These are phyloP conservation scores for Siphamia tubifer DNA, from an alignment of 2,113 vertebrate genomes.

Conservation along the genomic window DNA sequence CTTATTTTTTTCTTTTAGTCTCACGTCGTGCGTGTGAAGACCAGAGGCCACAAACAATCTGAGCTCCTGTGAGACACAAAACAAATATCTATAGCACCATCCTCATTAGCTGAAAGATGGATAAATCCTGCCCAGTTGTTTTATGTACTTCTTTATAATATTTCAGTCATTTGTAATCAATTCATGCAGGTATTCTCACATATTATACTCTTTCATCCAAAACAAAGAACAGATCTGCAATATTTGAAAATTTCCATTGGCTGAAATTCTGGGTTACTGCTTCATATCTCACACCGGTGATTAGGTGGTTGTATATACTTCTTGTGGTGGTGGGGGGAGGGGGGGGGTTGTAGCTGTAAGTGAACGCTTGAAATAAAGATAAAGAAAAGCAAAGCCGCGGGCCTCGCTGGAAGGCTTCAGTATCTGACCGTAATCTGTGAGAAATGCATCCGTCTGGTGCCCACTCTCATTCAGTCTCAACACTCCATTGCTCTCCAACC, in stretches of 20 bases:
- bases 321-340: neutral
- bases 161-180: neutral
- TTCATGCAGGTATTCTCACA: neutral
- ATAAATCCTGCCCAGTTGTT: neutral
- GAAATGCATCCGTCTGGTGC: constrained; percentile 10
- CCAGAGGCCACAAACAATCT: neutral
- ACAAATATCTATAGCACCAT: neutral
- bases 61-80: neutral
- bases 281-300: neutral
- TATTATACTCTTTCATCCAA: neutral
- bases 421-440: constrained; percentile 17
- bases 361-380: constrained; percentile 17
- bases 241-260: neutral
- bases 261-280: neutral
- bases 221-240: neutral
- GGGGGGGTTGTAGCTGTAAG: neutral
- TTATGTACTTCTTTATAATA: neutral
- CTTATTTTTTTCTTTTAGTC: neutral
- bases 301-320: neutral
- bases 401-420: neutral
- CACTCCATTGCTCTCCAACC: neutral
- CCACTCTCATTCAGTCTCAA: constrained; percentile 3
- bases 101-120: neutral
- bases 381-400: constrained; percentile 11
- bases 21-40: neutral